Conservation (phyloP, 2,113 vertebrate species). For the Martes martes region DNA sequence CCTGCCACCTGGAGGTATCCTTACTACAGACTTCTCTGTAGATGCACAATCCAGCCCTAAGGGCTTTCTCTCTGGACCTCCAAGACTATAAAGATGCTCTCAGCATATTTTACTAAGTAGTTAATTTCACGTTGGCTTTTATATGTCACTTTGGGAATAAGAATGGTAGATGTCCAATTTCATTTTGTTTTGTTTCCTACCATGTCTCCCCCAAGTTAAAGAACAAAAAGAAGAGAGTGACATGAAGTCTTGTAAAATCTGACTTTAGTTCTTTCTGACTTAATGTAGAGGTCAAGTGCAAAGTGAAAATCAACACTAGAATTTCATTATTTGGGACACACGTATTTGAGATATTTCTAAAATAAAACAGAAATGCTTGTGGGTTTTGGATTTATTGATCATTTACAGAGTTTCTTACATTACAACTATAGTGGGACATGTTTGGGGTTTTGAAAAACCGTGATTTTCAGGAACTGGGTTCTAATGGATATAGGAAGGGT, state of each 20-base stretch:
- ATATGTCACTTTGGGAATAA: background rate
- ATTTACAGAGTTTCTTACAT: background rate
- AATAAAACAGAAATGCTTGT: slow-evolving; percentile 15
- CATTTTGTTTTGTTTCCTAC: background rate
- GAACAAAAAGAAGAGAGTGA: background rate
- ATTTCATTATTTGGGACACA: background rate
- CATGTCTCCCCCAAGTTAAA: background rate
- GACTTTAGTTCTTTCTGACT: background rate
- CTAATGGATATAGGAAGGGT: background rate
- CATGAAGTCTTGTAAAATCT: background rate
- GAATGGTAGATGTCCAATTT: background rate
- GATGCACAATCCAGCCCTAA: rapidly evolving
- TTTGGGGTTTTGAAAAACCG: slow-evolving; percentile 26
- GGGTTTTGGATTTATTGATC: slow-evolving; percentile 30
- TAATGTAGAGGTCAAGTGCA: background rate
- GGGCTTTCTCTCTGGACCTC: background rate
- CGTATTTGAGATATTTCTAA: background rate
- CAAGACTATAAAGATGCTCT: no score
- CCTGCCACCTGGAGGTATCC: background rate
- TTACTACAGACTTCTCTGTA: background rate
- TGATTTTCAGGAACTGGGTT: slow-evolving; percentile 42
- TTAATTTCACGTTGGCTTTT: background rate
- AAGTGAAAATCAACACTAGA: background rate
- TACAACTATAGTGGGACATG: background rate
- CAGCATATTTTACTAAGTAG: background rate